These are phyloP conservation scores for Pseudochirops corinnae DNA, from an alignment of 2,797 vertebrate species.

Conservation along the genomic window DNA sequence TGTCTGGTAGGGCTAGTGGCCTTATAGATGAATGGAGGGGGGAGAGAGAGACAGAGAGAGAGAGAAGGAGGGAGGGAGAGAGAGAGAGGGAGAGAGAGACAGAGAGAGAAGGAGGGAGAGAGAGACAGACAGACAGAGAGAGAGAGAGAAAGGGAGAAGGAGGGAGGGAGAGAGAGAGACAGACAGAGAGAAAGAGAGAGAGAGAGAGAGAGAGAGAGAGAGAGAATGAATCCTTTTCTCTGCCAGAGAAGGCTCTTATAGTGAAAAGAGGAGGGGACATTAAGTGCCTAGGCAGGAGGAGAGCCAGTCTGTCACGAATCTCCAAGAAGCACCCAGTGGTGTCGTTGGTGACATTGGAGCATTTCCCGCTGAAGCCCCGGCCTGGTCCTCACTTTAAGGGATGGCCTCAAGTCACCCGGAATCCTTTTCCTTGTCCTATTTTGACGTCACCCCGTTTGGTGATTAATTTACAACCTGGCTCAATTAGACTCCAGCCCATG, in stretches of 20 bases:
- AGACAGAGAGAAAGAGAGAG: neutral
- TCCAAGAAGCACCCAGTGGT: neutral
- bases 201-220: neutral
- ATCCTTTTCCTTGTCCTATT: neutral
- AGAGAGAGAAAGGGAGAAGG: too few species aligned
- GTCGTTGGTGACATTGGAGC: constrained; percentile 55
- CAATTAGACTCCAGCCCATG: constrained; percentile 46
- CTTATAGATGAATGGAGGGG: constrained; percentile 40
- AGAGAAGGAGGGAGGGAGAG: too few species aligned
- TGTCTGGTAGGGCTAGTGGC: constrained; percentile 14
- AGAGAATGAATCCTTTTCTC: constrained; percentile 62
- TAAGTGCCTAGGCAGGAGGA: constrained; percentile 60
- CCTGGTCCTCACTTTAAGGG: neutral
- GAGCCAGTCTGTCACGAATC: constrained; percentile 61
- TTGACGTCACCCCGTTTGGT: constrained; percentile 29
- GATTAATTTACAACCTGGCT: constrained; percentile 72
- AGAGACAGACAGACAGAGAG: too few species aligned
- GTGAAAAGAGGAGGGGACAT: constrained; percentile 44
- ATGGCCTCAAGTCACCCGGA: constrained; percentile 59
- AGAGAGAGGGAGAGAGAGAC: too few species aligned
- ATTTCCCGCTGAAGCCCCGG: constrained; percentile 29
- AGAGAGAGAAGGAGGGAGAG: too few species aligned
- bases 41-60: constrained; percentile 22
- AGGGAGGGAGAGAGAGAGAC: too few species aligned
- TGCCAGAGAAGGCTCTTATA: constrained; percentile 63